These are phyloP conservation scores for Epizoanthus rinbou DNA, from an alignment of 92 coral and sea anemone species.

Conservation along the genomic window DNA sequence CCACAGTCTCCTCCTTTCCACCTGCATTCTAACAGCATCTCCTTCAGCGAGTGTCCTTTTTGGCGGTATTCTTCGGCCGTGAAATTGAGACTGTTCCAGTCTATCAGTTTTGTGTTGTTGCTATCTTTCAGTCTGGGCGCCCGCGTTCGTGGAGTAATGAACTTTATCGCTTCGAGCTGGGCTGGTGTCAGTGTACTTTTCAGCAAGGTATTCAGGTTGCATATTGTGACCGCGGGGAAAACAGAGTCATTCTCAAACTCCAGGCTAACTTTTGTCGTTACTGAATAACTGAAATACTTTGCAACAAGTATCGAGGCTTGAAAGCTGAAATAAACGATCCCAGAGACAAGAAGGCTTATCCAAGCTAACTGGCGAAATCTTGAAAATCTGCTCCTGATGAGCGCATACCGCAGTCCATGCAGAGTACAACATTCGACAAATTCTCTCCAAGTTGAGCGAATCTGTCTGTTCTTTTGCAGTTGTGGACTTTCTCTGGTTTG, in stretches of 20 bases:
- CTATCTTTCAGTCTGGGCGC: not conserved
- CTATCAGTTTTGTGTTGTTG: not conserved
- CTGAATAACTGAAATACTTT: slow-evolving; percentile 6
- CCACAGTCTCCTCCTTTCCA: slow-evolving; percentile 37
- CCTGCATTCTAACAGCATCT: slow-evolving; percentile 28
- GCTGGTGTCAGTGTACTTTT: not conserved
- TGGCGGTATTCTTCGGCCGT: not conserved
- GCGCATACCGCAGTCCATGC: slow-evolving; percentile 6
- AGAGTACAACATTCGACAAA: slow-evolving; percentile 17
- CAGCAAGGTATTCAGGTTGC: not conserved
- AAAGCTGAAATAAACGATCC: not conserved
- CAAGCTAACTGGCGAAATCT: not conserved
- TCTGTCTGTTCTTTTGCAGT: too few relatives aligned
- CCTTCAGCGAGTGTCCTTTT: slow-evolving; percentile 26
- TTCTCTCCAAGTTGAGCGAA: not conserved
- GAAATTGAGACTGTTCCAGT: not conserved
- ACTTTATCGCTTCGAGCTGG: not conserved
- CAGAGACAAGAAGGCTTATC: not conserved
- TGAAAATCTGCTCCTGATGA: not conserved
- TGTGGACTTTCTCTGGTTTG: too few relatives aligned
- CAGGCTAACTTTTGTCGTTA: slow-evolving; percentile 11
- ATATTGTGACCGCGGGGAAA: slow-evolving; percentile 17
- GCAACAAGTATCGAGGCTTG: slow-evolving; percentile 11
- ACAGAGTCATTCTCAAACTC: slow-evolving; percentile 6
- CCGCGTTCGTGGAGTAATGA: not conserved